Evolutionary conservation across 37 sponge, comb jelly and placozoan species (phyloP).

Genomic region (Petrosia ficiformis): DNA sequence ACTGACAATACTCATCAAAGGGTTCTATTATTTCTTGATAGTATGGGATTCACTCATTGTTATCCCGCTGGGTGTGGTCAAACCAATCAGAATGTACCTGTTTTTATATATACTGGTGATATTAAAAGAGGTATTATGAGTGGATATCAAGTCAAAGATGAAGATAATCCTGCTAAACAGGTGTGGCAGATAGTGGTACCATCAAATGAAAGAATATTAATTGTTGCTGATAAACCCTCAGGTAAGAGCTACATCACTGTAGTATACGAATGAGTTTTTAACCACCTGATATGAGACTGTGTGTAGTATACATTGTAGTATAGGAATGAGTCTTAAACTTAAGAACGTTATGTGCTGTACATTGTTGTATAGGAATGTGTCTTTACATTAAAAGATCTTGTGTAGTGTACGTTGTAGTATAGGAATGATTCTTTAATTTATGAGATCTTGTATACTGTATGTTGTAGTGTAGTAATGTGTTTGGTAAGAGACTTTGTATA

Average conservation of each 20-base stretch:
- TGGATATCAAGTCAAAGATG: not conserved
- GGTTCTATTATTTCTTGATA: conserved; percentile 43
- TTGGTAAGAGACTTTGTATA: too few relatives aligned
- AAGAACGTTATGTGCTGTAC: too few relatives aligned
- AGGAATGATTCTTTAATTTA: too few relatives aligned
- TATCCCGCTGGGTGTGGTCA: not conserved
- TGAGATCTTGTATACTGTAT: too few relatives aligned
- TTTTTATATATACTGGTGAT: conserved; percentile 14
- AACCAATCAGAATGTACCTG: not conserved
- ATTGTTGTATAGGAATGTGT: too few relatives aligned
- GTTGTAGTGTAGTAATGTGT: too few relatives aligned
- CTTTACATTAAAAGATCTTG: not conserved
- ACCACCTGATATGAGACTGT: too few relatives aligned
- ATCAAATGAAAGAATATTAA: not conserved
- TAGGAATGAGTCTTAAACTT: too few relatives aligned
- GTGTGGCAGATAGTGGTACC: not conserved
- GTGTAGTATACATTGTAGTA: too few relatives aligned
- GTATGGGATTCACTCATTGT: not conserved
- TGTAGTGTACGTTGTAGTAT: too few relatives aligned
- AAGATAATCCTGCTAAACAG: not conserved
- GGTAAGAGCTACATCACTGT: not conserved
- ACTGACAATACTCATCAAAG: conserved; percentile 57
- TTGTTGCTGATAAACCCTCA: not conserved
- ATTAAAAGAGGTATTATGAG: conserved; percentile 1
- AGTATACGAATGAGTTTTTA: too few relatives aligned